Conservation (phyloP, 2,797 vertebrate genomes). For the Hydrophis major region DNA sequence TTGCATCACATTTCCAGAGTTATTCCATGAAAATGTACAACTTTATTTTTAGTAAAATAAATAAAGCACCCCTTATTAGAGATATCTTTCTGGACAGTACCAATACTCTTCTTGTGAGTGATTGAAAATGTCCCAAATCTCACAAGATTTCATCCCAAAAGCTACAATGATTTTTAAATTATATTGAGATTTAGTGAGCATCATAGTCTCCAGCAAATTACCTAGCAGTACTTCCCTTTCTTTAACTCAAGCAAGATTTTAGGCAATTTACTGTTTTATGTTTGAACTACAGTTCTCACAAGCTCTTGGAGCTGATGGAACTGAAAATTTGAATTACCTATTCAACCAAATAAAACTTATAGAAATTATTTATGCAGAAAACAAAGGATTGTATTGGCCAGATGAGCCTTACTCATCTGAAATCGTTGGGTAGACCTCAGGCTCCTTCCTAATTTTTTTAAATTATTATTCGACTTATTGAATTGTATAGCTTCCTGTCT, state of each 20-base stretch:
- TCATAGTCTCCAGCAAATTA: not conserved
- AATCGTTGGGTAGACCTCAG: not conserved
- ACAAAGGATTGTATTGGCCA: too few species aligned
- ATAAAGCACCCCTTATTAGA: not conserved
- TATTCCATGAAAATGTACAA: not conserved
- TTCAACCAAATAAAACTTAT: not conserved
- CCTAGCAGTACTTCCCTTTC: not conserved
- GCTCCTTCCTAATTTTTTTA: not conserved
- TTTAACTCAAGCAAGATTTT: not conserved
- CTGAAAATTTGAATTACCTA: not conserved
- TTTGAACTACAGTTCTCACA: not conserved
- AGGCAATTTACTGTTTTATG: not conserved
- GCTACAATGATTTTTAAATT: not conserved
- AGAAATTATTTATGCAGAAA: too few species aligned
- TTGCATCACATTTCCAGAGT: not conserved
- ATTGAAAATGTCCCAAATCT: not conserved
- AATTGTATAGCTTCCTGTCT: not conserved
- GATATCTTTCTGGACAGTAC: not conserved
- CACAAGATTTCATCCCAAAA: not conserved
- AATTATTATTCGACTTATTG: not conserved
- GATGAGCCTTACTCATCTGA: not conserved
- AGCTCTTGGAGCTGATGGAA: not conserved
- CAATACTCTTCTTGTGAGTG: not conserved
- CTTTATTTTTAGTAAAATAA: not conserved
- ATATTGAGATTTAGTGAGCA: not conserved